A percentile compares a stretch with the other conserved stretches of the same genome.
These are phyloP conservation scores for Stegana nigrithorax DNA, from an alignment of 2,888 invertebrate species.

Conservation along the genomic window DNA sequence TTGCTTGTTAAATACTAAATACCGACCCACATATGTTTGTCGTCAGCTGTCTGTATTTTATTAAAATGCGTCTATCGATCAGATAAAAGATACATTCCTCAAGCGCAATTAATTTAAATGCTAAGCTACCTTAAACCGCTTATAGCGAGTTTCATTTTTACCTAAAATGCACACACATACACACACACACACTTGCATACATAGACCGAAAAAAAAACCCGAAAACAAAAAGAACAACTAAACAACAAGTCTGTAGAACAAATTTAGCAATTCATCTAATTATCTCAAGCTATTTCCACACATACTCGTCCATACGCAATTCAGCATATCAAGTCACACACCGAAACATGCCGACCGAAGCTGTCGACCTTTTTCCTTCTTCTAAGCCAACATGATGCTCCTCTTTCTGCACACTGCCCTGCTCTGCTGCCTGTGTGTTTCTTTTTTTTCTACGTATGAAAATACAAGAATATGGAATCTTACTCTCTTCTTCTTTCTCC, in stretches of 20 bases:
- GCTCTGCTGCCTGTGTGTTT: conserved; percentile 2
- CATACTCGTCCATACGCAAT: neutral
- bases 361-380: neutral
- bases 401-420: conserved; percentile 23
- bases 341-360: too few species aligned
- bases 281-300: neutral
- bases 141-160: too few species aligned
- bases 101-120: too few species aligned
- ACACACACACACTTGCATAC: neutral
- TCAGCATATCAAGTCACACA: neutral
- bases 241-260: neutral
- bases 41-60: too few species aligned
- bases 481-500: neutral
- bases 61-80: too few species aligned
- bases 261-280: conserved; percentile 16
- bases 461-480: conserved; percentile 3
- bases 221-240: neutral
- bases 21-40: too few species aligned
- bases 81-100: too few species aligned
- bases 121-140: too few species aligned
- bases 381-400: neutral
- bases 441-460: conserved; percentile 21
- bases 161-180: neutral
- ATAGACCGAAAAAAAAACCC: neutral
- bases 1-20: too few species aligned